phyloP scores from a whole-genome alignment of 2,888 invertebrate genomes.

The Gastrophysa polygoni region DNA sequence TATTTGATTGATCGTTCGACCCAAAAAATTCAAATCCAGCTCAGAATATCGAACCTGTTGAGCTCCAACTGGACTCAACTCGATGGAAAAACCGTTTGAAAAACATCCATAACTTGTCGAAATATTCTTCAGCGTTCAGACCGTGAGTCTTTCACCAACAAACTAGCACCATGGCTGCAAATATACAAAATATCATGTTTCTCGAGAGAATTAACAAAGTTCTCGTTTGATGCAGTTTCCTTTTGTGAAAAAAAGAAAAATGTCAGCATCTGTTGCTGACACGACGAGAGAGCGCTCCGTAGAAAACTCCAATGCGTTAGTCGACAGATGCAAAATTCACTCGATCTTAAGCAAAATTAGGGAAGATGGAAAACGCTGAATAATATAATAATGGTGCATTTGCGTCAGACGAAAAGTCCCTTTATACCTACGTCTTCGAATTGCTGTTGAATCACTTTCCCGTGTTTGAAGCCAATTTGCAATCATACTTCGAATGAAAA shows the following conservation, averaged over 20 bases:
- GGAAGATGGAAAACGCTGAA: constrained; percentile 12
- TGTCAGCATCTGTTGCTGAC: not conserved
- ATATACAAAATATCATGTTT: too few relatives aligned
- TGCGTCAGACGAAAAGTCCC: constrained; percentile 8
- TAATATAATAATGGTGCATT: constrained; percentile 7
- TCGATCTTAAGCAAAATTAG: constrained; percentile 13
- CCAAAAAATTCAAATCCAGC: too few relatives aligned
- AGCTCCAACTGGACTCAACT: too few relatives aligned
- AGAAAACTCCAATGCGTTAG: not conserved
- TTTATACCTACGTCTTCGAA: constrained; percentile 3
- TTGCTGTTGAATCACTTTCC: constrained; percentile 7
- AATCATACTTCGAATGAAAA: not conserved
- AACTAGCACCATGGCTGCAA: too few relatives aligned
- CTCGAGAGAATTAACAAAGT: too few relatives aligned
- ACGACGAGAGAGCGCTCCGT: not conserved
- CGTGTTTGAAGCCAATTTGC: constrained; percentile 8
- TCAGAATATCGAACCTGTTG: too few relatives aligned
- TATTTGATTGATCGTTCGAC: too few relatives aligned
- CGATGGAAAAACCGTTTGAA: too few relatives aligned
- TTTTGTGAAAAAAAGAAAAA: not conserved
- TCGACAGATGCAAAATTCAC: not conserved
- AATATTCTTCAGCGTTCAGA: too few relatives aligned
- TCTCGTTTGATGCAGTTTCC: not conserved
- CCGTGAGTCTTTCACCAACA: too few relatives aligned
- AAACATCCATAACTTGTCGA: too few relatives aligned